Conservation (phyloP, 2,888 invertebrate species). For the Drosophila merina region DNA sequence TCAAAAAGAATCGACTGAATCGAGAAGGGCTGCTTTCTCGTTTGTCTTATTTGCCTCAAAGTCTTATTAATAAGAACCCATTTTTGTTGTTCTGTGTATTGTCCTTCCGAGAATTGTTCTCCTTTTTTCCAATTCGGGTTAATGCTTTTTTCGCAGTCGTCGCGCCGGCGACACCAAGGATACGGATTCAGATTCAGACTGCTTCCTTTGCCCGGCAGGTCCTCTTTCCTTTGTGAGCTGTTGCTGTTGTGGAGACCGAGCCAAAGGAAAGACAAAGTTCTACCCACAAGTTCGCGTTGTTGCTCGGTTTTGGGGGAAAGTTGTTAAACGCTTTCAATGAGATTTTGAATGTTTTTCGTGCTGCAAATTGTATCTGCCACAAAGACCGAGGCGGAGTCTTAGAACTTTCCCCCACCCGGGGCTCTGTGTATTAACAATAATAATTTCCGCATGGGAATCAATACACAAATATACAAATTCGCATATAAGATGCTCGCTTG, state of each 20-base stretch:
- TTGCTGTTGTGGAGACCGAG: constrained; percentile 47
- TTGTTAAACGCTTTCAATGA: constrained; percentile 77
- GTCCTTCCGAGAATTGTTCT: constrained; percentile 23
- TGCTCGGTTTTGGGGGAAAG: constrained; percentile 19
- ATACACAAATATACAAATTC: constrained; percentile 55
- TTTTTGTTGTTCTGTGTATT: constrained; percentile 25
- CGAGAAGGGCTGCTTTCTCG: no score
- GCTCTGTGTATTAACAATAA: constrained; percentile 69
- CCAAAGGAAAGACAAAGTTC: constrained; percentile 29
- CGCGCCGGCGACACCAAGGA: constrained; percentile 67
- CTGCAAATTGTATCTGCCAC: constrained; percentile 59
- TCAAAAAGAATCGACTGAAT: no score
- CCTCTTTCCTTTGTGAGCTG: constrained; percentile 48
- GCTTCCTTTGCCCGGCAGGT: constrained; percentile 9
- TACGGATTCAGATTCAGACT: constrained; percentile 2
- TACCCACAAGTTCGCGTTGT: constrained; percentile 37
- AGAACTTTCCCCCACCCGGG: constrained; percentile 10
- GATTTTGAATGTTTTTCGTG: constrained; percentile 74
- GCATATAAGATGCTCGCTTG: constrained; percentile 46
- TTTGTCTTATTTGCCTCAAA: background rate
- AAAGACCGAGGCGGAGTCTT: background rate
- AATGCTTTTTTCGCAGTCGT: constrained; percentile 75
- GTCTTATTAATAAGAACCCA: background rate
- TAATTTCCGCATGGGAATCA: constrained; percentile 75
- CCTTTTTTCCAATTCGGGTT: constrained; percentile 74